phyloP scores from a whole-genome alignment of 1,140 invertebrate genomes.

The Callitettix versicolor region DNA sequence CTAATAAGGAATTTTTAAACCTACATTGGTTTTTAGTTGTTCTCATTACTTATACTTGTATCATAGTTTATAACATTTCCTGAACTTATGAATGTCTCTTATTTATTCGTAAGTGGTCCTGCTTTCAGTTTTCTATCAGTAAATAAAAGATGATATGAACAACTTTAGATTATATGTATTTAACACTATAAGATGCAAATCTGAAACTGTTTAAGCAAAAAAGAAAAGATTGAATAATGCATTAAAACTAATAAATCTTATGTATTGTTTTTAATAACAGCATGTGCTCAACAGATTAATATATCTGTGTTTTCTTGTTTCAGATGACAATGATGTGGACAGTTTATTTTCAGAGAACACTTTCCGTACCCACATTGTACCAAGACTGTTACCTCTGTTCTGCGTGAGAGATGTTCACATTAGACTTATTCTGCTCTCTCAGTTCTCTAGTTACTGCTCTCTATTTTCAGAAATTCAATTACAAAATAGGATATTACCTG shows the following conservation, averaged over 20 bases:
- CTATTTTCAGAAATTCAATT: constrained; percentile 59
- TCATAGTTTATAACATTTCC: too few relatives aligned
- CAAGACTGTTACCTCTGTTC: constrained; percentile 64
- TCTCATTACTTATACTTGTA: too few relatives aligned
- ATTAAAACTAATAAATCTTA: neutral
- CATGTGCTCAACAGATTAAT: too few relatives aligned
- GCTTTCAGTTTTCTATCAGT: too few relatives aligned
- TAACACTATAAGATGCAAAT: too few relatives aligned
- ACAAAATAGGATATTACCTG: constrained; percentile 55
- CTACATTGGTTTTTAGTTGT: too few relatives aligned
- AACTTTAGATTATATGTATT: too few relatives aligned
- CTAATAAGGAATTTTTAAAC: too few relatives aligned
- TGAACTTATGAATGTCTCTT: too few relatives aligned
- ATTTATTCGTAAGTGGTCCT: too few relatives aligned
- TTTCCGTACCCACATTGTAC: constrained; percentile 57
- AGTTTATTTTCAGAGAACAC: constrained; percentile 49
- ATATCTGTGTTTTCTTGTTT: constrained; percentile 8
- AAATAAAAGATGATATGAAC: too few relatives aligned
- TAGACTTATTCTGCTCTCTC: constrained; percentile 51
- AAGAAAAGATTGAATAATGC: neutral
- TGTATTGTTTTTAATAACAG: neutral
- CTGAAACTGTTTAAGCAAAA: too few relatives aligned
- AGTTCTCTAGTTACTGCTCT: constrained; percentile 58
- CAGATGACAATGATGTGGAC: constrained; percentile 32
- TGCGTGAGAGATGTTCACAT: constrained; percentile 65